A percentile compares a stretch with the other conserved stretches of the same genome.
phyloP scores from a whole-genome alignment of 2,113 vertebrate species.

The Leucopsar rothschildi region DNA sequence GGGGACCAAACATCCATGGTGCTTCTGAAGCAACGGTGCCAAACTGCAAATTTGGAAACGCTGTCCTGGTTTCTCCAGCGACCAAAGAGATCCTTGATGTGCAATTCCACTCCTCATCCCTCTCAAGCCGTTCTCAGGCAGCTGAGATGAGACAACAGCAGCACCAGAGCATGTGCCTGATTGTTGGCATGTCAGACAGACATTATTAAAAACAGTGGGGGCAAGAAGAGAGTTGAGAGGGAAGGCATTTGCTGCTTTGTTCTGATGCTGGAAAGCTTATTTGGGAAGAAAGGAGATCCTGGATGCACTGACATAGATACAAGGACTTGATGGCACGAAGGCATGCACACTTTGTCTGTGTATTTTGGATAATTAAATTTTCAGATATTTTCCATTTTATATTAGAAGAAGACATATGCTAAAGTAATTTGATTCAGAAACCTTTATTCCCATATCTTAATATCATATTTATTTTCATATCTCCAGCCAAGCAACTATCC shows the following conservation, averaged over 20 bases:
- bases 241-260: conserved; percentile 38
- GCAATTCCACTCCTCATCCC: conserved; percentile 48
- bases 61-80: conserved; percentile 9
- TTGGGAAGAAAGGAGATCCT: conserved; percentile 33
- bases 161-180: conserved; percentile 42
- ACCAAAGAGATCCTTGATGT: conserved; percentile 65
- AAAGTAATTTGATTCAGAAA: background rate
- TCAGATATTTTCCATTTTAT: background rate
- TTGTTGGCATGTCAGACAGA: conserved; percentile 62
- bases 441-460: background rate
- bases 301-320: background rate
- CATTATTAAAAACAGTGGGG: conserved; percentile 61
- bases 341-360: background rate
- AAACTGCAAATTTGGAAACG: conserved; percentile 70
- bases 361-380: background rate
- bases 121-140: conserved; percentile 56
- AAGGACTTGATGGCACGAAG: background rate
- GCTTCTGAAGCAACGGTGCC: conserved; percentile 46
- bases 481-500: background rate
- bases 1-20: conserved; percentile 7
- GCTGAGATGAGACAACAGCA: conserved; percentile 64
- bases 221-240: conserved; percentile 28
- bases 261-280: conserved; percentile 7
- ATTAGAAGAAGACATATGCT: background rate
- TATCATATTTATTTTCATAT: background rate